These are phyloP conservation scores for Ictalurus punctatus DNA, from an alignment of 2,113 vertebrate species.

Conservation along the genomic window DNA sequence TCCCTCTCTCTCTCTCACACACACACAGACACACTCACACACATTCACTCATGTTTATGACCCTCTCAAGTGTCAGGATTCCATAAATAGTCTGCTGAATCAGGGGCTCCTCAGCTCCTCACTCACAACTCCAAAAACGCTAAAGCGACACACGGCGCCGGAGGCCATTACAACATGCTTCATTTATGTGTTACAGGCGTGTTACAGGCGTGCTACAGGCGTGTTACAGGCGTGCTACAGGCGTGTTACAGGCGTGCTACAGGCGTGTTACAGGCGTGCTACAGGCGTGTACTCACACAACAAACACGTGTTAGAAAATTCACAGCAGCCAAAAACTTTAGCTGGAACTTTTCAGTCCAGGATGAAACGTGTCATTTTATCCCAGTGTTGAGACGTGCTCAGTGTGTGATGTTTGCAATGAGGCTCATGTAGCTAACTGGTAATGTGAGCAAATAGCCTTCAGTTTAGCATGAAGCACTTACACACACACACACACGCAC, in stretches of 20 bases:
- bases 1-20: slow-evolving; percentile 63
- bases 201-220: neutral
- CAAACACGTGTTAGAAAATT: neutral
- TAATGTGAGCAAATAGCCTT: neutral
- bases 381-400: neutral
- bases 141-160: neutral
- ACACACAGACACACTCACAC: slow-evolving; percentile 54
- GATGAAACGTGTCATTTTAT: neutral
- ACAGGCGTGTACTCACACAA: neutral
- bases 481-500: too few species aligned
- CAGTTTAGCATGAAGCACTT: neutral
- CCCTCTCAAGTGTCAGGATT: slow-evolving; percentile 82
- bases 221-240: too few species aligned
- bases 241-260: too few species aligned
- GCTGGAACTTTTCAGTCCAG: neutral
- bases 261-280: too few species aligned
- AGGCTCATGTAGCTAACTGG: too few species aligned
- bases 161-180: neutral
- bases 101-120: slow-evolving; percentile 48
- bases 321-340: neutral
- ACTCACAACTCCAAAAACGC: slow-evolving; percentile 27
- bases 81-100: slow-evolving; percentile 78
- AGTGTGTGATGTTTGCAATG: too few species aligned
- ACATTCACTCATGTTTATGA: slow-evolving; percentile 81
- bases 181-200: neutral